Conservation (phyloP, 2,797 vertebrate genomes). For the Alfaro cultratus region DNA sequence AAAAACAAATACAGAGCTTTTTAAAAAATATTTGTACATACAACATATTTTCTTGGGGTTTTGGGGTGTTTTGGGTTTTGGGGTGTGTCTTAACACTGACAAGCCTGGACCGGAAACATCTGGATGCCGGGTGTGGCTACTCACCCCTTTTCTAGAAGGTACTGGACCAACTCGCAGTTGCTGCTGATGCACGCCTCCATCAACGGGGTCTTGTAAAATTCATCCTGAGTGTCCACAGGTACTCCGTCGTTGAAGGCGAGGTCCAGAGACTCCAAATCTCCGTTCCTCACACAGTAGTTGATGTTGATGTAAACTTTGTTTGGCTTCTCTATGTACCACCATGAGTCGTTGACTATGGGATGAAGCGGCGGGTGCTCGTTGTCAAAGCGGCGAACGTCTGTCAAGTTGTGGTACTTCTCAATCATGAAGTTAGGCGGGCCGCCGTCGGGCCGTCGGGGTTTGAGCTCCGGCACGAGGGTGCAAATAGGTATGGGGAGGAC, state of each 20-base stretch:
- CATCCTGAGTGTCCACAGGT: constrained; percentile 87
- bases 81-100: neutral
- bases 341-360: constrained; percentile 88
- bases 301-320: constrained; percentile 81
- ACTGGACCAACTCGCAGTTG: constrained; percentile 83
- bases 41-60: neutral
- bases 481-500: constrained; percentile 87
- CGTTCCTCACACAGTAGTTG: constrained; percentile 84
- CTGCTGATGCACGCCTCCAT: constrained; percentile 89
- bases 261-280: constrained; percentile 88
- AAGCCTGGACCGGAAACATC: neutral
- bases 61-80: neutral
- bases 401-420: constrained; percentile 76
- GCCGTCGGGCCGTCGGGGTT: constrained; percentile 75
- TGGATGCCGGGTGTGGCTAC: constrained; percentile 4
- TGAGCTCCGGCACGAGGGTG: constrained; percentile 67
- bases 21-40: neutral
- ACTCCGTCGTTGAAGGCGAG: constrained; percentile 87
- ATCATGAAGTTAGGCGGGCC: constrained; percentile 87
- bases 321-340: constrained; percentile 88
- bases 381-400: constrained; percentile 76
- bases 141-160: constrained; percentile 88
- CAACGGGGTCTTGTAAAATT: constrained; percentile 91
- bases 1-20: neutral
- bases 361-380: constrained; percentile 81